Evolutionary conservation across 2,797 vertebrate species (phyloP).

Genomic region (Malacoraja senta): DNA sequence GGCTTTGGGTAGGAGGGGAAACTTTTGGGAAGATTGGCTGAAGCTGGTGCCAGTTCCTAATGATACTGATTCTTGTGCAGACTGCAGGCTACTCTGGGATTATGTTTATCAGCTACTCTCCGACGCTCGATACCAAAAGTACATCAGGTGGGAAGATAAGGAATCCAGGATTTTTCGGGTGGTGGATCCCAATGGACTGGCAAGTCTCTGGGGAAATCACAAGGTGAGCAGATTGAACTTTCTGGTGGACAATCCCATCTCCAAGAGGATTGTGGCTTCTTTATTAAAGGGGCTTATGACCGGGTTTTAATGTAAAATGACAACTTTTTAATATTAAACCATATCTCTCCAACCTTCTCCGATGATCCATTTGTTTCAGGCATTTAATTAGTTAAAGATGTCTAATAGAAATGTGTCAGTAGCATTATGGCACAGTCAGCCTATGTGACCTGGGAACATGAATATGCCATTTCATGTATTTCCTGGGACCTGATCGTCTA

Average conservation of each 20-base stretch:
- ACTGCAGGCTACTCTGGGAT: slow-evolving; percentile 81
- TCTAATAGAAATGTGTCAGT: no score
- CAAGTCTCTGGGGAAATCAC: slow-evolving; percentile 86
- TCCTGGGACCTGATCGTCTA: no score
- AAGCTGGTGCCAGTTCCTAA: background rate
- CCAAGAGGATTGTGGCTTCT: background rate
- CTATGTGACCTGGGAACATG: background rate
- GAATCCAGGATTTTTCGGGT: slow-evolving; percentile 70
- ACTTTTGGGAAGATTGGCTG: background rate
- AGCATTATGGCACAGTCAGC: no score
- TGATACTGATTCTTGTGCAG: slow-evolving; percentile 49
- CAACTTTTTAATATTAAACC: background rate
- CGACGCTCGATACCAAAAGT: slow-evolving; percentile 70
- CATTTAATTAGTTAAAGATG: no score
- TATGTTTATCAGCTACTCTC: slow-evolving; percentile 80
- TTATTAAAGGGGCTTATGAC: background rate
- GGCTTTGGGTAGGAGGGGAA: background rate
- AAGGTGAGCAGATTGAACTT: slow-evolving; percentile 61
- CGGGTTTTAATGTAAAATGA: background rate
- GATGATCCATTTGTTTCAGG: background rate
- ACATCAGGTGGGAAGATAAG: slow-evolving; percentile 78
- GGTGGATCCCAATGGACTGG: slow-evolving; percentile 77
- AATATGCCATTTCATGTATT: no score
- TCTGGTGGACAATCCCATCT: background rate
- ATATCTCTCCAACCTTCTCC: background rate